Evolutionary conservation across 2,888 invertebrate species (phyloP), one percentile per base, ranked within the genome.

Genomic region (Pimpla rufipes): DNA sequence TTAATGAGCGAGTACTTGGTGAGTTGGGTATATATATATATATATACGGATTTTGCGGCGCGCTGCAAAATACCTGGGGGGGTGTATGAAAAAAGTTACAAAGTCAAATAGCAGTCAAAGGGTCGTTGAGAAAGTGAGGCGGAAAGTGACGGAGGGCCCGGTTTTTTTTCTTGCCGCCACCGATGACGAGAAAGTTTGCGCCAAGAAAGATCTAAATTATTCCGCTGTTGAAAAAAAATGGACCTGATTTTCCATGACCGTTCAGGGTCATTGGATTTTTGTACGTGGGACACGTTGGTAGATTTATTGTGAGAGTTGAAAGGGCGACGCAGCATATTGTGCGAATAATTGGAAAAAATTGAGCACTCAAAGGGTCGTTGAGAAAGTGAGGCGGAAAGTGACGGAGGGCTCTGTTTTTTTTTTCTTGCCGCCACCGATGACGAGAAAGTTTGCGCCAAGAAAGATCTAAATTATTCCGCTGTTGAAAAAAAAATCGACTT

Each of bases 91-190:
- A 21, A 64, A 64, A 64, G 64, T 64, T 64, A 64, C 42, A 64
- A 42, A 42, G 42, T 42, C 16, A 64, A 42, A 64, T 21, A 64
- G 21, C 21, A 21, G 64, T 40, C 42, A 64, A 42, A 40, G 64
- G 40, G 64, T 37, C n/a, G 37, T 59, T 35, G 29, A 37, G 35
- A 37, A 59, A 59, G 37, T n/a, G 21, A 42, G 21, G 11, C 18
- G 18, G 18, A 21, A 42, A 64, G 42, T 64, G 11, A 37, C 18
- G 42, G 40, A 11, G 42, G 3, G 21, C 35, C 8, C n/a, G n/a
- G n/a, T n/a, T n/a, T n/a, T 42, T 42, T 37, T 64, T 42, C 40
- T 6, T 45, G 1, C 45, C 2, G 3, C 45, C 1, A 45, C 1
- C 35, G 37, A 37, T 37, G 11, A 13, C 5, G n/a, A 6, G 40